Base-by-base conservation (phyloP, 2,888 invertebrate genomes). In the Hypercompe scribonia region DNA sequence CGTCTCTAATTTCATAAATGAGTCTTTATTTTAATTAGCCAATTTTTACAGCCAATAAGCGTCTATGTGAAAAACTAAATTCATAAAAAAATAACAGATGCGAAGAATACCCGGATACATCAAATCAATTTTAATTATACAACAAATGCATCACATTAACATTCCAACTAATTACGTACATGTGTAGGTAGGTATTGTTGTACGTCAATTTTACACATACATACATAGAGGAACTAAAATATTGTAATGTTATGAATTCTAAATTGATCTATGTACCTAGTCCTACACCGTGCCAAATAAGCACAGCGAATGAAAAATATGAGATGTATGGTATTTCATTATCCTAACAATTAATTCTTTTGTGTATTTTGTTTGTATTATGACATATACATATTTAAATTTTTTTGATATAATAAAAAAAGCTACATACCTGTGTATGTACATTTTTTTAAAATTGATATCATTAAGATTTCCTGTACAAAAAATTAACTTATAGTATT, bases 141-240 rank as follows among this genome's bases (percentile, higher is more conserved):
- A 68, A 76, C 70, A 76, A 70, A 81, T 69, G 76, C 74, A 79
- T 73, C 73, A 36, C 42, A 71, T 79, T 81, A 76, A 84, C 83
- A 79, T 79, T 81, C 72, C 61, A 65, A 61, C 66, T 77, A 75
- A 83, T 78, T 82, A 79, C 68, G 72, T 78, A 73, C 54, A 64
- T 78, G 79, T 78, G 78, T 82, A 79, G 66, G 71, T 78, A 72
- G 63, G 65, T 78, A 81, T 78, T 79, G 78, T 81, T 80, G 39
- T 83, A 82, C 85, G 81, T 78, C 80, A 75, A 74, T 70, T 79
- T 71, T 70, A 72, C 79, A 79, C 75, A 78, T 78, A 58, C 65
- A 66, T 50, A 68, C 34, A 76, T 71, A 61, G 68, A 77, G 78
- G 73, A 78, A 76, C 73, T 71, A 39, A 81, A 66, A 76, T 68